These are phyloP conservation scores for Cheilosia grossa DNA, from an alignment of 2,888 invertebrate species.

Conservation along the genomic window DNA sequence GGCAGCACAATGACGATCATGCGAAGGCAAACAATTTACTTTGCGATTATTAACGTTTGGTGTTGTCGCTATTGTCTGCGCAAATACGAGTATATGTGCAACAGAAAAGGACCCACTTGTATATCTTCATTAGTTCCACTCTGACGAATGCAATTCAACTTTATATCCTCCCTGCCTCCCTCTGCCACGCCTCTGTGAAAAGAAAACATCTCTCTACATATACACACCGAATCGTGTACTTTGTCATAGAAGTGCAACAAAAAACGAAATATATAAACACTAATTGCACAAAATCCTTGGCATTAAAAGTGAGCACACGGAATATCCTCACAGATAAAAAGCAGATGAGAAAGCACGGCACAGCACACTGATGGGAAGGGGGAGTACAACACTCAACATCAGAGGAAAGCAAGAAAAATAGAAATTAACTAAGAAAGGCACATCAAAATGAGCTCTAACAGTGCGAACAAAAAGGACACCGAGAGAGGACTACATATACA, in stretches of 20 bases:
- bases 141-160: constrained; percentile 52
- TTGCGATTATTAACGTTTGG: constrained; percentile 57
- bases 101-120: constrained; percentile 3
- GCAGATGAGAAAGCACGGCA: constrained; percentile 1
- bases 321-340: constrained; percentile 11
- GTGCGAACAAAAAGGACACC: neutral
- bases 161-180: constrained; percentile 15
- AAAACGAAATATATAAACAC: constrained; percentile 21
- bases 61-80: constrained; percentile 29
- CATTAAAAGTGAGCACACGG: constrained; percentile 52
- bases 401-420: constrained; percentile 10
- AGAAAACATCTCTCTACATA: neutral
- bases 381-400: neutral
- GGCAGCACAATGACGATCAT: constrained; percentile 13
- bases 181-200: neutral
- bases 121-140: constrained; percentile 60
- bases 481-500: neutral
- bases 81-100: constrained; percentile 6
- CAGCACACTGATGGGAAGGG: too few relatives aligned
- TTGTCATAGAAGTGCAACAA: constrained; percentile 1
- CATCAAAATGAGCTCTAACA: constrained; percentile 22
- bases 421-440: constrained; percentile 43
- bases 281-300: constrained; percentile 62
- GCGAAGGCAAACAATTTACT: constrained; percentile 50
- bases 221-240: constrained; percentile 1